phyloP scores from a whole-genome alignment of 2,113 vertebrate species.

The Ceuthmochares aereus region DNA sequence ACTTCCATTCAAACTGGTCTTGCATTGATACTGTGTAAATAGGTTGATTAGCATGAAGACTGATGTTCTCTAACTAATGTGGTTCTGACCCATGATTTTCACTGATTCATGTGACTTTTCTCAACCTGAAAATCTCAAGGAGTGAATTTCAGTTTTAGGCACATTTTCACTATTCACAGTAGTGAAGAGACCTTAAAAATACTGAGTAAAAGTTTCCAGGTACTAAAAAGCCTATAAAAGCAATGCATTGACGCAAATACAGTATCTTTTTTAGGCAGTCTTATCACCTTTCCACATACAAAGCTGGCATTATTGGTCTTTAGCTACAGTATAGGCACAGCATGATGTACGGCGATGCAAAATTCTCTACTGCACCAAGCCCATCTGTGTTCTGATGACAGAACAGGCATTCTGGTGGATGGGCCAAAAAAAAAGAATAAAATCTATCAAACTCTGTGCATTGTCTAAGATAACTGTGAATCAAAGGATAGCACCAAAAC shows the following conservation, averaged over 20 bases:
- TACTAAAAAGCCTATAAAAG: slow-evolving; percentile 19
- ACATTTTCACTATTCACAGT: background rate
- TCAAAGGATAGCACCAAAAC: background rate
- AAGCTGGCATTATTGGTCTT: background rate
- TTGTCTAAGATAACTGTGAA: background rate
- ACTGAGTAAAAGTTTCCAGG: background rate
- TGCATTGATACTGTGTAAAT: background rate
- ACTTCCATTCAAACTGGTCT: background rate
- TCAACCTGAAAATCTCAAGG: slow-evolving; percentile 3
- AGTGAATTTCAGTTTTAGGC: background rate
- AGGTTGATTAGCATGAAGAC: background rate
- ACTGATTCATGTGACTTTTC: background rate
- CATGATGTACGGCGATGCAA: background rate
- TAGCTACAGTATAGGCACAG: background rate
- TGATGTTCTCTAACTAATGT: background rate
- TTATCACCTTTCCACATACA: background rate
- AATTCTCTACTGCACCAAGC: background rate
- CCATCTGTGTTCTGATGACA: background rate
- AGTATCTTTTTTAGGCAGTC: slow-evolving; percentile 7
- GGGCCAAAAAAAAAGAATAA: background rate
- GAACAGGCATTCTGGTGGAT: background rate
- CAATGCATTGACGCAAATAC: background rate
- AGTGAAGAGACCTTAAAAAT: slow-evolving; percentile 30
- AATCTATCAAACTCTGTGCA: background rate
- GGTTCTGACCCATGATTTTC: background rate